Conservation (phyloP, 1,140 invertebrate species). For the Propsilocerus akamusi region DNA sequence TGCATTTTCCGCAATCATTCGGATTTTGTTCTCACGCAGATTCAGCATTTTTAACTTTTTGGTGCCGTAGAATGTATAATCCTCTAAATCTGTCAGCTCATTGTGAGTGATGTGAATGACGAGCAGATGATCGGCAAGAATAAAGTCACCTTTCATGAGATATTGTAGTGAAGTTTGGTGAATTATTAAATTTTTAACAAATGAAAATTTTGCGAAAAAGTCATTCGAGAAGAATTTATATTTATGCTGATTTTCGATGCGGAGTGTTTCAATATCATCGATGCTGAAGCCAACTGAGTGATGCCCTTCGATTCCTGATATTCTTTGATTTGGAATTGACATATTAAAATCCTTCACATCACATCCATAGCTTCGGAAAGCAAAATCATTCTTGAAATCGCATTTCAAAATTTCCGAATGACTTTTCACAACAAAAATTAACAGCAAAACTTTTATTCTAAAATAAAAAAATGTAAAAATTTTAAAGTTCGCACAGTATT, state of each 20-base stretch:
- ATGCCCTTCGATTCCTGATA: not conserved
- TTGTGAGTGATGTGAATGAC: not conserved
- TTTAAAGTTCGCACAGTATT: no score
- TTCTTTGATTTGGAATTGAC: not conserved
- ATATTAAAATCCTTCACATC: not conserved
- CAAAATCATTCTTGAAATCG: not conserved
- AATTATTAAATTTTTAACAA: not conserved
- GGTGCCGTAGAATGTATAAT: not conserved
- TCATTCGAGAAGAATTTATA: not conserved
- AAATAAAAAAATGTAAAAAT: no score
- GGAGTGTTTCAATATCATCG: not conserved
- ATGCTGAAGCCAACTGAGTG: not conserved
- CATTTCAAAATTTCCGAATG: conserved; percentile 1
- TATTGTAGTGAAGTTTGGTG: not conserved
- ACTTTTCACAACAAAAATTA: no score
- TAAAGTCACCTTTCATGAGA: not conserved
- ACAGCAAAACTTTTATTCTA: no score
- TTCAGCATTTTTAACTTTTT: not conserved
- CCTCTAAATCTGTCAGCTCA: not conserved
- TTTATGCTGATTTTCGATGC: not conserved
- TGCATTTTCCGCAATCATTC: not conserved
- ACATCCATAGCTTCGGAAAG: not conserved
- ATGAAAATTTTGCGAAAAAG: not conserved
- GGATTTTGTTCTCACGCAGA: not conserved
- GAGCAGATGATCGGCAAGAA: not conserved